Evolutionary conservation across 1,140 invertebrate species (phyloP), one percentile per base, ranked within the genome.

Genomic region (Pseudomyrmex concolor): DNA sequence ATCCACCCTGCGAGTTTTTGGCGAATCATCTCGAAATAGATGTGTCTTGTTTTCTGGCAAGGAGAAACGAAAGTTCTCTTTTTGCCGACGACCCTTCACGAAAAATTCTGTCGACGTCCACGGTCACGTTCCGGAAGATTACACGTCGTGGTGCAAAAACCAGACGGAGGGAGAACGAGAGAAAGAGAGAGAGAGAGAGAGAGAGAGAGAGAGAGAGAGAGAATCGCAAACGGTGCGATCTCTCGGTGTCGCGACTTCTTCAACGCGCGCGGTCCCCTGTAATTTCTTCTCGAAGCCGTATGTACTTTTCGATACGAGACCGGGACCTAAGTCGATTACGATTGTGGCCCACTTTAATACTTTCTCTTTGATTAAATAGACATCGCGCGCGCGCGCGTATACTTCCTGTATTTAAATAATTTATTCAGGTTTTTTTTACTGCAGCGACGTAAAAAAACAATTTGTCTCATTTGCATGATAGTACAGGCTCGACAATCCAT

Each of bases 281-380:
- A 86, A 87, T 86, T 87, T 87, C 83, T 34, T 54, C 17, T 59
- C 72, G 66, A 73, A 59, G 67, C 70, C 72, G 77, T 83, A 81
- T 45, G 19, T 55, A 73, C 59, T 54, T 57, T 57, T 67, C 55
- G 25, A 67, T 78, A 48, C 17, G 19, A 12, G 22, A 22, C 45
- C 50, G 19, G 57, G 64, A 51, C 45, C 63, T 68, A 55, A 64
- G 50, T 78, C 74, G 74, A 78, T 68, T 68, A 68, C 34, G 63
- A 68, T 78, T 25, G 76, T 34, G 22, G 54, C 51, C 51, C 51
- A 78, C 51, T 78, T 57, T 22, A 57, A 57, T 8, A 54, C 54
- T 78, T 59, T 57, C 51, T 54, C 19, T 57, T 19, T 70, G 76
- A 78, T 77, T 67, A 77, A 77, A 64, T 12, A 67, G 50, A 66